A percentile compares a stretch with the other conserved stretches of the same genome.
These are phyloP conservation scores for Conger conger DNA, from an alignment of 2,113 vertebrate species.

Conservation along the genomic window DNA sequence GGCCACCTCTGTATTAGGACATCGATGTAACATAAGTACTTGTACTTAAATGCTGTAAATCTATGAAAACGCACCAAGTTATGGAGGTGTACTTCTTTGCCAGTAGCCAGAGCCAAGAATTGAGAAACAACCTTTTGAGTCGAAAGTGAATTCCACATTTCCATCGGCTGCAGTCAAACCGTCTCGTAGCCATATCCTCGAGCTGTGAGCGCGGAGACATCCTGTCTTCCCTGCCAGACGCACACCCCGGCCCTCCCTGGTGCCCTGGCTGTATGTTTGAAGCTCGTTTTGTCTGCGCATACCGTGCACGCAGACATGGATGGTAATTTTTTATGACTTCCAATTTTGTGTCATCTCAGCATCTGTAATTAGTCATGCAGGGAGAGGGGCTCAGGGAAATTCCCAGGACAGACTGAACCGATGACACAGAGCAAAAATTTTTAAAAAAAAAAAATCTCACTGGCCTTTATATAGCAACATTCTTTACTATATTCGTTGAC, in stretches of 20 bases:
- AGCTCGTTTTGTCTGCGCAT: not conserved
- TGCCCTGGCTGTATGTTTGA: not conserved
- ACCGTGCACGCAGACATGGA: constrained; percentile 18
- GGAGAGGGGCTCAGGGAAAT: constrained; percentile 32
- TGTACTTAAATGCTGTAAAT: not conserved
- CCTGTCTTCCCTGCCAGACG: not conserved
- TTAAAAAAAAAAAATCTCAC: constrained; percentile 17
- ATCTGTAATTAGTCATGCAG: constrained; percentile 40
- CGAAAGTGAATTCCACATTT: not conserved
- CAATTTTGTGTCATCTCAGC: constrained; percentile 15
- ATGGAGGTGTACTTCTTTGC: not conserved
- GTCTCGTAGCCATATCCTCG: not conserved
- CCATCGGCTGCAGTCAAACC: not conserved
- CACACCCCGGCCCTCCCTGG: not conserved
- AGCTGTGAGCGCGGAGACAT: not conserved
- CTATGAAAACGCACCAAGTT: not conserved
- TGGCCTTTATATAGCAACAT: constrained; percentile 29
- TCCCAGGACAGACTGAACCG: constrained; percentile 18
- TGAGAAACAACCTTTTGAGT: not conserved
- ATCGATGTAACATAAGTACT: not conserved
- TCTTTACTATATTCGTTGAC: constrained; percentile 42
- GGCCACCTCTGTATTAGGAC: not conserved
- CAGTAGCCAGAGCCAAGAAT: not conserved
- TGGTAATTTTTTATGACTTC: constrained; percentile 25
- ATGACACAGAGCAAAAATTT: constrained; percentile 2